Percentiles rank a stretch among this genome's conserved stretches.
phyloP scores from a whole-genome alignment of 1,140 invertebrate genomes.

The Spodoptera frugiperda region DNA sequence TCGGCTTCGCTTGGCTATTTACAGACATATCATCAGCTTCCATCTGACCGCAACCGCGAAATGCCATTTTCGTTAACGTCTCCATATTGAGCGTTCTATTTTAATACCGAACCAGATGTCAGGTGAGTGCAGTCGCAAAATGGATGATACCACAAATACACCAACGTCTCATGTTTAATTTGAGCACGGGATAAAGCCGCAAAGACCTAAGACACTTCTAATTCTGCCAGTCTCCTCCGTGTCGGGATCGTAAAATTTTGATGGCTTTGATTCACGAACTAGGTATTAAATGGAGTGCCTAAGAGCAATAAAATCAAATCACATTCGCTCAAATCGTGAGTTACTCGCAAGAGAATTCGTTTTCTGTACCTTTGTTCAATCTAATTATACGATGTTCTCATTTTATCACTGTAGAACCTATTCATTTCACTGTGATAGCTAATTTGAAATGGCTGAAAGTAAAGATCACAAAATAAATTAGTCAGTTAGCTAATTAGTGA shows the following conservation, averaged over 20 bases:
- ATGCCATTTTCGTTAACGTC: no score
- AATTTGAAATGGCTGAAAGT: no score
- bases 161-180: background rate
- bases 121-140: background rate
- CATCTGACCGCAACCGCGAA: no score
- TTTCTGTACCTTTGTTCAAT: background rate
- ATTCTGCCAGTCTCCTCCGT: constrained; percentile 27
- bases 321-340: background rate
- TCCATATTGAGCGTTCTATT: no score
- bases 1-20: no score
- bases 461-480: no score
- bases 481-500: no score
- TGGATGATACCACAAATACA: background rate
- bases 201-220: constrained; percentile 28
- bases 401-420: no score
- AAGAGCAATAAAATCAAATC: background rate
- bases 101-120: no score
- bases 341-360: background rate
- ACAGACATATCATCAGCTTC: no score
- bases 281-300: constrained; percentile 11
- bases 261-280: constrained; percentile 5
- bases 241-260: constrained; percentile 45
- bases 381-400: background rate
- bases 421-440: no score
- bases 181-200: background rate